Evolutionary conservation across 2,888 invertebrate genomes (phyloP), one percentile per base, ranked within the genome.

Genomic region (Melieria picta): DNA sequence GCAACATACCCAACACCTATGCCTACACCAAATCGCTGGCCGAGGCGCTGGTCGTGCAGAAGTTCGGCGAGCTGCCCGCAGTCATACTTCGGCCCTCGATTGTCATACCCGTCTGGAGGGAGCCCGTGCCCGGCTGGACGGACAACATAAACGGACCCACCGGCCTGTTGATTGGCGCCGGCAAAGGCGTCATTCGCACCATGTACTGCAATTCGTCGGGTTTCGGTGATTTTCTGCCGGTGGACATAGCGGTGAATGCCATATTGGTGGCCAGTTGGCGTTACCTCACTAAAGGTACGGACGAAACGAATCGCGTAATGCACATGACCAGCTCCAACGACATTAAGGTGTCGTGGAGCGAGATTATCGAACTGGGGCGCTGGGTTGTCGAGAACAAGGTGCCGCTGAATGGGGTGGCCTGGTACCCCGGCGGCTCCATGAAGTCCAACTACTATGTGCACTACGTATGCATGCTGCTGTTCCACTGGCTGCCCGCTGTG

Each of bases 121-220:
- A 94, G 74, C 95, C 95, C 0, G 82, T 94, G 0, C 94, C 94
- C 0, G 97, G 94, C 6, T 95, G 97, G 97, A 95, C 96, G 0
- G 97, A 97, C 84, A 97, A 97, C 81, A 93, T 95, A 69, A 97
- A 97, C 81, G 97, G 97, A n/a, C 96, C 97, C 0, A 93, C 93
- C 0, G 96, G 96, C 7, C 88, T 95, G 1, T 87, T 96, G 4
- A 94, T 92, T 67, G 92, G 76, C 84, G 94, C 94, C 7, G 95
- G 96, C 9, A 96, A 96, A 83, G 97, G 97, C 0, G 93, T 97
- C 0, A 90, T 97, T 74, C 89, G 96, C n/a, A 91, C 94, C 0
- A 94, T 97, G 94, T 93, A 93, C 83, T 95, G 94, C 80, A 91
- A 94, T 76, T 90, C 92, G 6, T 90, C 91, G 74, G 91, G 92